Percentiles rank a stretch among this genome's conserved stretches.
phyloP scores from a whole-genome alignment of 2,113 vertebrate genomes.

The Sterna hirundo region DNA sequence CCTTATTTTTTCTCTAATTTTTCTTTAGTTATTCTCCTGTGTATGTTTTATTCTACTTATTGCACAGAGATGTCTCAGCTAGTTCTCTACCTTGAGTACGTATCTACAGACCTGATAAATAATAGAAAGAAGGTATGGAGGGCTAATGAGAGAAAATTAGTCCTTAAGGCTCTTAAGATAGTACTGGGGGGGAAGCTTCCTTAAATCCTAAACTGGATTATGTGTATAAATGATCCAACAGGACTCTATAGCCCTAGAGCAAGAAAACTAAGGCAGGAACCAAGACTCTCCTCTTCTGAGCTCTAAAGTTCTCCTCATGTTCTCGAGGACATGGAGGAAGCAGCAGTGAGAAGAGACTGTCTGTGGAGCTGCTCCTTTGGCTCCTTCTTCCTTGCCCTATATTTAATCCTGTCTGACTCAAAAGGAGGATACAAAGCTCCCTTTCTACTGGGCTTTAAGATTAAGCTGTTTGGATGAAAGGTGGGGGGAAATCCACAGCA shows the following conservation, averaged over 20 bases:
- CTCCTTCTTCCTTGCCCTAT: neutral
- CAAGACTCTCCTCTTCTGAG: neutral
- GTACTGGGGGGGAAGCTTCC: neutral
- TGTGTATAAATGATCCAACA: neutral
- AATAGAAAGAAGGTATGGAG: neutral
- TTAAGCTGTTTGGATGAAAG: neutral
- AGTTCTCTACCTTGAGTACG: neutral
- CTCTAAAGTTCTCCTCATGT: neutral
- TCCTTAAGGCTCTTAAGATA: neutral
- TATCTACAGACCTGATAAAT: neutral
- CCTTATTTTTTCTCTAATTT: neutral
- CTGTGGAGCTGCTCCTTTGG: neutral
- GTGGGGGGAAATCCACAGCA: neutral
- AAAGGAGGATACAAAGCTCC: neutral
- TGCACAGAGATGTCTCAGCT: neutral
- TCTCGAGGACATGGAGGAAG: neutral
- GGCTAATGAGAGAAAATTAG: neutral
- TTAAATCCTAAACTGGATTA: neutral
- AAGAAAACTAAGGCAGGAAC: neutral
- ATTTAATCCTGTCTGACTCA: neutral
- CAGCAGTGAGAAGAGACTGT: neutral
- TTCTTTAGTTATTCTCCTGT: neutral
- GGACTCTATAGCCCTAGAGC: neutral
- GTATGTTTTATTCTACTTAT: neutral
- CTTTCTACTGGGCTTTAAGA: neutral